A percentile compares a stretch with the other conserved stretches of the same genome.
phyloP scores from a whole-genome alignment of 2,888 invertebrate genomes.

The Linnaemya vulpina region DNA sequence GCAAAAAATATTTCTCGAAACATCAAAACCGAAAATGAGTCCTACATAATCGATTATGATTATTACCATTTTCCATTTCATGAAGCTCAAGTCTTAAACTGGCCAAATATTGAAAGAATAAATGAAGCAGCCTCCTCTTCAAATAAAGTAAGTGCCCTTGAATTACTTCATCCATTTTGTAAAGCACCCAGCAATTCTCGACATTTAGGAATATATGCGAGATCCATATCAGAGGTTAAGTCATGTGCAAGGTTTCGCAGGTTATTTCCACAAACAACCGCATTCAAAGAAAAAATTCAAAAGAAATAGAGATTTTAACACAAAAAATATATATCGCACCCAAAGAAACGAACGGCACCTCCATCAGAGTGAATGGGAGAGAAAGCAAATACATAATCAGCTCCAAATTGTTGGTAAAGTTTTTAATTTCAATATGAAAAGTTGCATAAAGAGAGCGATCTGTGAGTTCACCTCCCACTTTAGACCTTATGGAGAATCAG shows the following conservation, averaged over 20 bases:
- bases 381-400: constrained; percentile 76
- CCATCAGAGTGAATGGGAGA: constrained; percentile 76
- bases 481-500: constrained; percentile 85
- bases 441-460: constrained; percentile 86
- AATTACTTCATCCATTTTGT: background rate
- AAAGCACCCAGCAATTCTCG: background rate
- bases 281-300: background rate
- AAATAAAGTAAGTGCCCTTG: background rate
- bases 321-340: no score
- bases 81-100: background rate
- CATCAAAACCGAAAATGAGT: background rate
- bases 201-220: constrained; percentile 5
- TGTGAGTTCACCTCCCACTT: constrained; percentile 86
- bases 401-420: constrained; percentile 75
- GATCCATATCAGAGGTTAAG: background rate
- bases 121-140: background rate
- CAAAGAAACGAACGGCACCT: constrained; percentile 71
- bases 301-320: constrained; percentile 69
- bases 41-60: background rate
- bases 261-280: constrained; percentile 25
- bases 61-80: constrained; percentile 42
- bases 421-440: constrained; percentile 74
- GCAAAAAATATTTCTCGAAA: background rate
- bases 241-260: background rate
- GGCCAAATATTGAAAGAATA: background rate